Base-by-base conservation (phyloP, 2,113 vertebrate genomes). In the Orthochromis indermauri region DNA sequence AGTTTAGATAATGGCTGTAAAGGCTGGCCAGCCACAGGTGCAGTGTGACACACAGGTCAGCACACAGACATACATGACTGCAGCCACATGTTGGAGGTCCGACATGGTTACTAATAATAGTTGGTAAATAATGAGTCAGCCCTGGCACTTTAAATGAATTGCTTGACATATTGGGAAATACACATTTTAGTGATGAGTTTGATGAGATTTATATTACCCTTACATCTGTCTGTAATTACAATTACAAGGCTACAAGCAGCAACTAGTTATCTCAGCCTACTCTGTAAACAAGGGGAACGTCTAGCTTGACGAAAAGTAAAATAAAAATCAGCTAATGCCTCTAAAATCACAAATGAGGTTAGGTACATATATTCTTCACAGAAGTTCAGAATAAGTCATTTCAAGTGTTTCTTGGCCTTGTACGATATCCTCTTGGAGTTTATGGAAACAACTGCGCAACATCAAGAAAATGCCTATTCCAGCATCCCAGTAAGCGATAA, bases 11-110 rank as follows among this genome's bases (percentile, higher is more conserved):
- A 95, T 89, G 93, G 90, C 92, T 87, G 87, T 81, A 90, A 90
- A 93, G 93, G 88, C 91, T 78, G 92, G 89, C 55, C 87, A 91
- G 93, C 82, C 92, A 88, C 96, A 97, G 96, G 96, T 97, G 96
- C 93, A 91, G 90, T 33, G 88, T 93, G 93, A 94, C 95, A 95
- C 93, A 93, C 84, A 91, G 95, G 94, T 96, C 95, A 96, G 85
- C 84, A 40, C 85, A 66, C 71, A 86, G 88, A 88, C 89, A 93
- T 83, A 83, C 84, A 57, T 89, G 88, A 86, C 33, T 82, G 45
- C 54, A 5, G 82, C 68, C 57, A 88, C 86, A 78, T 26, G 31
- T 33, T 53, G 81, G 47, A 82, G 55, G 28, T 42, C 73, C 31
- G 57, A 63, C 73, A 47, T 83, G 71, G 40, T 63, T 66, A 82